Evolutionary conservation across 2,888 invertebrate genomes (phyloP), one percentile per base, ranked within the genome.

Genomic region (Zaprionus bogoriensis): DNA sequence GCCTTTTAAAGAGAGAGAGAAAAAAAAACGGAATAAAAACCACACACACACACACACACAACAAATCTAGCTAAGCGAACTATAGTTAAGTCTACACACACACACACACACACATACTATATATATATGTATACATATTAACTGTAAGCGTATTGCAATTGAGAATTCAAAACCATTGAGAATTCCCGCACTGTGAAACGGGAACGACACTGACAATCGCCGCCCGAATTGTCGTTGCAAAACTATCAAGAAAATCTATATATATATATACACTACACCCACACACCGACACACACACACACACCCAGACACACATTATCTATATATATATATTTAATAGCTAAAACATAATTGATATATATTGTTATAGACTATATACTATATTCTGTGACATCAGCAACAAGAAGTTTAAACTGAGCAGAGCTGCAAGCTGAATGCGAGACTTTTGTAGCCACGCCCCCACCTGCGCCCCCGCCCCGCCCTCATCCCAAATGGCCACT

Each of bases 181-280:
- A 36, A 36, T 12, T 36, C 14, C 17, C 32, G 32, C 17, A 14
- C 3, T 27, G 27, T 27, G 2, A 27, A 27, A 10, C 27, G 10
- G 27, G 50, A 23, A 67, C 55, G 59, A 64, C 53, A 53, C 19
- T 57, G 75, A 74, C 82, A 78, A 75, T 78, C 82, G 82, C 58
- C 55, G 59, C 60, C 53, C 53, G 45, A 71, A 65, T 67, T 73
- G 73, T 73, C 58, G 39, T 61, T 64, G n/a, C 44, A 62, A 19
- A 64, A 28, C n/a, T n/a, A n/a, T 32, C 14, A 17, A 32, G 14
- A 6, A 32, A 32, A 17, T 25, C 53, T 23, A 51, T 54, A 42
- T 22, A 50, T 27, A 51, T 6, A 54, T 23, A 30, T 12, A 20
- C 20, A 46, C 32, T 23, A 30, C 10, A 20, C 20, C 41, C 32